Percentiles rank a stretch among this genome's conserved stretches.
phyloP scores from a whole-genome alignment of 2,888 invertebrate species.

The Coecobrya sp. region DNA sequence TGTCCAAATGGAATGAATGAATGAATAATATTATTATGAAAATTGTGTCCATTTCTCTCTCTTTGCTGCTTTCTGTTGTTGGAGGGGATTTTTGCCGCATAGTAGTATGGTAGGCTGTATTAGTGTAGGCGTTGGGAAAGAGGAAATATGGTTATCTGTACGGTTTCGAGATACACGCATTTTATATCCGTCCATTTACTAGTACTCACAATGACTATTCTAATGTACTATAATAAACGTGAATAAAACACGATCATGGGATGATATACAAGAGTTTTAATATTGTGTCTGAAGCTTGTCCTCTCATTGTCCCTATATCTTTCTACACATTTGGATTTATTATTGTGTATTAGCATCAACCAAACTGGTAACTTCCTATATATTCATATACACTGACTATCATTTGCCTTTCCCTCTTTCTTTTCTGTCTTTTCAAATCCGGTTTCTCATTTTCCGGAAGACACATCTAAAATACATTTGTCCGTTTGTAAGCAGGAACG shows the following conservation, averaged over 20 bases:
- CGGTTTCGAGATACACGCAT: neutral
- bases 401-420: slow-evolving; percentile 20
- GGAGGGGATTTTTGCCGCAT: neutral
- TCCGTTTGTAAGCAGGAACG: neutral
- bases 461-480: slow-evolving; percentile 13
- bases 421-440: slow-evolving; percentile 48
- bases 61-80: no score
- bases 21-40: slow-evolving; percentile 17
- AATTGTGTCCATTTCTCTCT: neutral
- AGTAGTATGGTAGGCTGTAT: no score
- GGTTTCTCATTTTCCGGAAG: slow-evolving; percentile 41
- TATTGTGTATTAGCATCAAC: neutral
- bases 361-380: no score
- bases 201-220: neutral
- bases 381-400: neutral
- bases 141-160: neutral
- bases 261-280: neutral
- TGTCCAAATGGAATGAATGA: neutral
- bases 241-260: neutral
- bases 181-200: neutral
- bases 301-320: neutral
- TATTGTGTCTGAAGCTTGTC: neutral
- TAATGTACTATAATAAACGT: neutral
- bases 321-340: slow-evolving; percentile 29
- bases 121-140: neutral